Evolutionary conservation across 2,113 vertebrate species (phyloP).

Genomic region (Tricholaema leucomelas): DNA sequence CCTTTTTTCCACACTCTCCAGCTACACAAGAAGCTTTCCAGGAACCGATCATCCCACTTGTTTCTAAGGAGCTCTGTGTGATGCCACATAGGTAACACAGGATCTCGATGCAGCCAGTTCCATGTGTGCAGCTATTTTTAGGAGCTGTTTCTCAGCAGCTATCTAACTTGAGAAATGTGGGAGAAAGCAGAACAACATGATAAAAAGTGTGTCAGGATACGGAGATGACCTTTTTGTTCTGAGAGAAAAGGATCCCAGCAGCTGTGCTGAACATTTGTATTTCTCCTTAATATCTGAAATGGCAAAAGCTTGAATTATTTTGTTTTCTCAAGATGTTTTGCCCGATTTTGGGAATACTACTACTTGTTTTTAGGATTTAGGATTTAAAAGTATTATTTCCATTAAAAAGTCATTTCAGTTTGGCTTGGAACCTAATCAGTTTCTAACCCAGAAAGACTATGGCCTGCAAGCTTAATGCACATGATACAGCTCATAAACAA

Average conservation of each 20-base stretch:
- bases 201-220: background rate
- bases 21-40: background rate
- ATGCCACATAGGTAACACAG: fast-evolving
- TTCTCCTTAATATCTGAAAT: conserved; percentile 33
- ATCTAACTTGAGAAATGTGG: background rate
- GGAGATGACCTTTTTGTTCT: background rate
- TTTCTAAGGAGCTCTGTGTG: background rate
- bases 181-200: background rate
- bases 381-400: background rate
- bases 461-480: background rate
- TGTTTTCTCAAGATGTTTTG: background rate
- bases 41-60: background rate
- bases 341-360: background rate
- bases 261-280: background rate
- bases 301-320: background rate
- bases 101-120: background rate
- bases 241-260: background rate
- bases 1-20: background rate
- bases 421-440: background rate
- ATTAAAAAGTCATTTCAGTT: conserved; percentile 13
- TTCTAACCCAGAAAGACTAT: conserved; percentile 24
- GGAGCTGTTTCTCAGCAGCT: background rate
- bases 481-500: conserved; percentile 23
- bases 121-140: background rate
- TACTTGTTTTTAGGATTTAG: conserved; percentile 5